Percentiles rank a stretch among this genome's conserved stretches.
These are phyloP conservation scores for Lasioglossum lativentre DNA, from an alignment of 2,888 invertebrate genomes.

Conservation along the genomic window DNA sequence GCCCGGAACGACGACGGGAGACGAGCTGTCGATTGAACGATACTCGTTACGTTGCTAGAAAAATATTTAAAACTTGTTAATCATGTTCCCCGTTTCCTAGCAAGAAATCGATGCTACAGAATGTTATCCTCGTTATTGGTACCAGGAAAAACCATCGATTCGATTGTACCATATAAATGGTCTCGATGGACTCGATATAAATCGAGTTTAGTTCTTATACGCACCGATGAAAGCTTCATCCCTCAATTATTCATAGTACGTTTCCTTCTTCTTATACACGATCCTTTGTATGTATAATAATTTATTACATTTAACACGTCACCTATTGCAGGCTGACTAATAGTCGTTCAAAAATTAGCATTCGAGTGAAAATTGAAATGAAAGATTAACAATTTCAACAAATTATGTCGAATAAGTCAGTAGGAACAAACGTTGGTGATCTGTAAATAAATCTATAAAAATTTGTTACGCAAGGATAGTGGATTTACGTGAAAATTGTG, in stretches of 20 bases:
- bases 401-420: too few relatives aligned
- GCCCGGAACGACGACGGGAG: neutral
- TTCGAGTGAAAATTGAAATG: neutral
- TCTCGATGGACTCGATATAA: too few relatives aligned
- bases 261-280: neutral
- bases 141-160: neutral
- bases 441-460: too few relatives aligned
- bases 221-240: neutral
- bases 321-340: neutral
- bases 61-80: neutral
- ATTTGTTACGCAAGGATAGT: too few relatives aligned
- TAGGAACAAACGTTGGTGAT: too few relatives aligned
- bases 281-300: too few relatives aligned
- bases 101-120: neutral
- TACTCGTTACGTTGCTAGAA: neutral
- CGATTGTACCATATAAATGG: neutral
- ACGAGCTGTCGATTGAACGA: constrained; percentile 18
- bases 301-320: too few relatives aligned
- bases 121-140: neutral
- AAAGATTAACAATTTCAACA: too few relatives aligned
- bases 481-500: too few relatives aligned
- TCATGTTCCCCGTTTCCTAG: neutral
- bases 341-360: neutral
- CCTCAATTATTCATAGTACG: neutral
- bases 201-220: neutral